Evolutionary conservation across 1,140 invertebrate genomes (phyloP), one percentile per base, ranked within the genome.

Genomic region (Tetranychus urticae): DNA sequence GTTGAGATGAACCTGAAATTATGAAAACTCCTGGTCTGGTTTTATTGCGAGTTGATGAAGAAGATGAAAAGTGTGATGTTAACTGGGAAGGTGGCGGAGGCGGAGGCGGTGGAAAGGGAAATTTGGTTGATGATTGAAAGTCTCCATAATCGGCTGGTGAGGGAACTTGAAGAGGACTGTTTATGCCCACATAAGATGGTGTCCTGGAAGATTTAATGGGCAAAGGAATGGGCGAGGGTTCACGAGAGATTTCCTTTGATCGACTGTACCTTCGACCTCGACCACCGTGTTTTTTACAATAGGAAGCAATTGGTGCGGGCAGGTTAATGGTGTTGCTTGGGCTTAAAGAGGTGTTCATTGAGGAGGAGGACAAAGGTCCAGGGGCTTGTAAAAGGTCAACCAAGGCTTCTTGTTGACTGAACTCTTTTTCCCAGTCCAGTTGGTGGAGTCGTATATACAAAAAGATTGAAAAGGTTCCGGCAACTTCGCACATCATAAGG

Each of bases 401-500:
- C 6, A 52, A 33, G 5, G 33, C 14, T 52, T 52, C n/a, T 56
- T 34, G 33, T 56, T 56, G 34, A 14, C 14, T 52, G 42, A 56
- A 47, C 37, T 65, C 60, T 54, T 67, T 75, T 71, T 66, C 69
- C 69, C 66, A 70, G 70, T 71, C 76, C 74, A 64, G 78, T 68
- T 83, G 80, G 68, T 82, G 79, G 71, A 78, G 77, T 66, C 81
- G 81, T 64, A 89, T 85, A 71, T 85, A 89, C 37, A 88, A 80
- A 70, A 88, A 88, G 56, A 91, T 82, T 58, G 85, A 84, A 56
- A 83, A 81, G 14, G 85, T 84, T 14, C 86, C 87, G 14, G 86
- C 82, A 54, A 88, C 72, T 71, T 89, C 86, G 2, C 82, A 84
- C 34, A 80, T 78, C 64, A 90, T 79, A 69, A 90, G 86, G 14